A percentile compares a stretch with the other conserved stretches of the same genome.
These are phyloP conservation scores for Salticus scenicus DNA, from an alignment of 2,888 invertebrate species.

Conservation along the genomic window DNA sequence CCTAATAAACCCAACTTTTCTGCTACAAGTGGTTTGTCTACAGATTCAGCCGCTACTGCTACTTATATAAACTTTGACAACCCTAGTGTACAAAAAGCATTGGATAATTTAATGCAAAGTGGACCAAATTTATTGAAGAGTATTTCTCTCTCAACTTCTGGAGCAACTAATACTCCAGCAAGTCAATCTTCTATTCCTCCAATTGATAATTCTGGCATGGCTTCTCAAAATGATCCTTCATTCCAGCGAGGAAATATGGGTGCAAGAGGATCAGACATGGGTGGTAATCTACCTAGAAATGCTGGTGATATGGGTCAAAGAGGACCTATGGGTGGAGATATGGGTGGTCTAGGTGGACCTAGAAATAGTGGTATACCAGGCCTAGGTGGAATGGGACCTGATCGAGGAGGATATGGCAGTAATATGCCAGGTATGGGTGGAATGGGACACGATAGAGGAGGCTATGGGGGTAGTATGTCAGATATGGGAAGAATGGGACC, in stretches of 20 bases:
- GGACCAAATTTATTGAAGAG: conserved; percentile 75
- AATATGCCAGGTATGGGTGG: conserved; percentile 36
- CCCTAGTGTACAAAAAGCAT: conserved; percentile 77
- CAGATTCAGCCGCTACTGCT: conserved; percentile 35
- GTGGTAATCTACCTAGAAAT: conserved; percentile 18
- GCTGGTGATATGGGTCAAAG: not conserved
- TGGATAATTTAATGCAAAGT: conserved; percentile 77
- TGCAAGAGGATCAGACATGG: conserved; percentile 16
- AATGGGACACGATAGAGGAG: conserved; percentile 7
- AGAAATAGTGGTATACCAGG: conserved; percentile 26
- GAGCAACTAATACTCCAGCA: not conserved
- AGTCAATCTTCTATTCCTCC: not conserved
- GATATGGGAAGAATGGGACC: conserved; percentile 16
- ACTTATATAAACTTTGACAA: conserved; percentile 76
- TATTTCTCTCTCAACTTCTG: conserved; percentile 70
- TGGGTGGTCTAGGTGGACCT: conserved; percentile 21
- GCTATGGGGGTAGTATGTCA: conserved; percentile 3
- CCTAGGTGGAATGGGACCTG: conserved; percentile 47
- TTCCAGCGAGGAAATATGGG: conserved; percentile 3
- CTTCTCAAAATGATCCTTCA: not conserved
- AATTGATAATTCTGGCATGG: conserved; percentile 2
- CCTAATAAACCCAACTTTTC: not conserved
- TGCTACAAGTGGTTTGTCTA: not conserved
- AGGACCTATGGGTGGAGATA: conserved; percentile 14
- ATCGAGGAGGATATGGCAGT: not conserved